Conservation (phyloP, 1,140 invertebrate genomes). For the Argopecten irradians region DNA sequence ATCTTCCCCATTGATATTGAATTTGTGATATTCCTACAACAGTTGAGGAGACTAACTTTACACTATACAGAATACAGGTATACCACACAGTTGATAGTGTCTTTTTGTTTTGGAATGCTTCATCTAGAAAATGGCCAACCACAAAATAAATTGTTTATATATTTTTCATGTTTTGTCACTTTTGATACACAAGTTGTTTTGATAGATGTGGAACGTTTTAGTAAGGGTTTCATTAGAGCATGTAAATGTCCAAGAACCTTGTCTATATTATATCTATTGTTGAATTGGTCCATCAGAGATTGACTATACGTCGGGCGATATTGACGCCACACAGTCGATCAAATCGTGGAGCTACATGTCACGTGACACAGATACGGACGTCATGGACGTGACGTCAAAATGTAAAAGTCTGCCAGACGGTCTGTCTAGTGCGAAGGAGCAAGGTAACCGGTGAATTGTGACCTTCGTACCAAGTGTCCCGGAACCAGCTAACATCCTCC, state of each 20-base stretch:
- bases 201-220: no score
- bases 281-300: constrained; percentile 58
- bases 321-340: constrained; percentile 66
- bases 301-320: constrained; percentile 64
- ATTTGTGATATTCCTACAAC: background rate
- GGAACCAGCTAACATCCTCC: background rate
- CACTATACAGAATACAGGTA: background rate
- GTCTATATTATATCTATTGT: no score
- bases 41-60: background rate
- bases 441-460: constrained; percentile 18
- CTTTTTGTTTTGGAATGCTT: background rate
- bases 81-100: background rate
- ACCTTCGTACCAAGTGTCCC: background rate
- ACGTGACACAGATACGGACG: constrained; percentile 46
- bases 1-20: background rate
- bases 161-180: background rate
- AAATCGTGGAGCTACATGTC: constrained; percentile 64
- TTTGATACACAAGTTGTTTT: background rate
- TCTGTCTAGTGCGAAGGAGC: constrained; percentile 25
- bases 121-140: no score
- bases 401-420: constrained; percentile 52
- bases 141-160: no score
- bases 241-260: no score
- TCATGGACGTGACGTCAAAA: constrained; percentile 13
- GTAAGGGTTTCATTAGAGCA: no score